Conservation (phyloP, 37 sponge, comb jelly and placozoan genomes). For the Spongilla lacustris region DNA sequence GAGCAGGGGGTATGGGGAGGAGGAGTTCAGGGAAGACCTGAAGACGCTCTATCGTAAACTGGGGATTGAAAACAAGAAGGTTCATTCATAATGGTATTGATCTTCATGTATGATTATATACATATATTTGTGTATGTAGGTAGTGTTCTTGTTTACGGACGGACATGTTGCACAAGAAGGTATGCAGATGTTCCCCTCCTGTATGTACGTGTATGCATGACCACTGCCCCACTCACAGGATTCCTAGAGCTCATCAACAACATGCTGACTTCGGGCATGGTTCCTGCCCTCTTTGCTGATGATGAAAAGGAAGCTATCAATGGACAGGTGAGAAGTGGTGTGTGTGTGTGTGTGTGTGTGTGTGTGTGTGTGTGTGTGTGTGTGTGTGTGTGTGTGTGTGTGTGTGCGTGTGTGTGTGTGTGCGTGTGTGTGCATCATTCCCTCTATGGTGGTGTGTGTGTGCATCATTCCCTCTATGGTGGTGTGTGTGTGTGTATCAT, state of each 20-base stretch:
- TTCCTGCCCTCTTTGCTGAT: slow-evolving; percentile 96
- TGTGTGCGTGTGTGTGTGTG: too few species aligned
- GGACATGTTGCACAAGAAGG: slow-evolving; percentile 99
- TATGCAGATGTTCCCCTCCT: neutral
- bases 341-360: too few species aligned
- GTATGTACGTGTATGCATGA: neutral
- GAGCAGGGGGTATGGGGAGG: slow-evolving; percentile 96
- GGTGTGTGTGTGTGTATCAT: too few species aligned
- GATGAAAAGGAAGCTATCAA: slow-evolving; percentile 95
- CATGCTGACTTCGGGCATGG: slow-evolving; percentile 99
- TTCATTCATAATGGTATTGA: neutral
- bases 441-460: too few species aligned
- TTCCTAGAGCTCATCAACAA: slow-evolving; percentile 98
- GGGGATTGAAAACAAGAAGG: slow-evolving; percentile 96
- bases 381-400: too few species aligned
- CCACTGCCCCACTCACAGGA: slow-evolving; percentile 10
- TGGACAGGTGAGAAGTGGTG: slow-evolving; percentile 58
- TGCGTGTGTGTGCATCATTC: too few species aligned
- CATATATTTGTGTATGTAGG: slow-evolving; percentile 13
- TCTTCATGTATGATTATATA: neutral
- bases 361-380: too few species aligned
- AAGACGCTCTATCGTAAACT: slow-evolving; percentile 94
- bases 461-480: too few species aligned
- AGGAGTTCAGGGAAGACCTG: slow-evolving; percentile 96
- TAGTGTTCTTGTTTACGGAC: slow-evolving; percentile 97